A percentile compares a stretch with the other conserved stretches of the same genome.
Evolutionary conservation across 2,888 invertebrate species (phyloP).

Genomic region (Scaptomyza caliginosa): DNA sequence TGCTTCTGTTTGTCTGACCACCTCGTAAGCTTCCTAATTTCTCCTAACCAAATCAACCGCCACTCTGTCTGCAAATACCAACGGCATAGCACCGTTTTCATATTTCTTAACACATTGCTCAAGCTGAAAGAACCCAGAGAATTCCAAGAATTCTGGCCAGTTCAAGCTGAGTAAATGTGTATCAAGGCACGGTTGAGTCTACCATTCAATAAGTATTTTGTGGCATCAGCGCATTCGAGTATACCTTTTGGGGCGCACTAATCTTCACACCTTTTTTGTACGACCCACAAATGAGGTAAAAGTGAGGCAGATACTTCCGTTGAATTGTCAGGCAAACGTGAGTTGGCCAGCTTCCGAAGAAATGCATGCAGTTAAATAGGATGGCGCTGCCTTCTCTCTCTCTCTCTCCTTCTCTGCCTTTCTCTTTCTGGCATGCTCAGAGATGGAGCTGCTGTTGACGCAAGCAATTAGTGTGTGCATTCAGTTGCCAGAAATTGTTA

Average conservation of each 20-base stretch:
- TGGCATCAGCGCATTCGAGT: no score
- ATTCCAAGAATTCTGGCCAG: constrained; percentile 61
- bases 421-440: background rate
- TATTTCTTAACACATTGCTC: constrained; percentile 10
- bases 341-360: constrained; percentile 77
- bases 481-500: constrained; percentile 58
- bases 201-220: constrained; percentile 28
- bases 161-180: constrained; percentile 30
- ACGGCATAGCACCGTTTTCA: constrained; percentile 30
- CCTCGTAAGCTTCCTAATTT: background rate
- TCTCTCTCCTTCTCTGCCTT: background rate
- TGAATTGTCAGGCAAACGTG: constrained; percentile 78
- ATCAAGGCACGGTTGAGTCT: constrained; percentile 24
- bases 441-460: constrained; percentile 50
- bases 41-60: constrained; percentile 11
- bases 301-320: constrained; percentile 63
- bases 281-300: constrained; percentile 32
- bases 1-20: background rate
- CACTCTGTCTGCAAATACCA: constrained; percentile 39
- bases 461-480: constrained; percentile 65
- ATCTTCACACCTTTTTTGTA: constrained; percentile 73
- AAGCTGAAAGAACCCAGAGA: constrained; percentile 22
- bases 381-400: constrained; percentile 50
- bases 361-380: constrained; percentile 38
- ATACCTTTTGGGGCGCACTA: constrained; percentile 67